These are phyloP conservation scores for Dasysyrphus albostriatus DNA, from an alignment of 2,888 invertebrate species.

Conservation along the genomic window DNA sequence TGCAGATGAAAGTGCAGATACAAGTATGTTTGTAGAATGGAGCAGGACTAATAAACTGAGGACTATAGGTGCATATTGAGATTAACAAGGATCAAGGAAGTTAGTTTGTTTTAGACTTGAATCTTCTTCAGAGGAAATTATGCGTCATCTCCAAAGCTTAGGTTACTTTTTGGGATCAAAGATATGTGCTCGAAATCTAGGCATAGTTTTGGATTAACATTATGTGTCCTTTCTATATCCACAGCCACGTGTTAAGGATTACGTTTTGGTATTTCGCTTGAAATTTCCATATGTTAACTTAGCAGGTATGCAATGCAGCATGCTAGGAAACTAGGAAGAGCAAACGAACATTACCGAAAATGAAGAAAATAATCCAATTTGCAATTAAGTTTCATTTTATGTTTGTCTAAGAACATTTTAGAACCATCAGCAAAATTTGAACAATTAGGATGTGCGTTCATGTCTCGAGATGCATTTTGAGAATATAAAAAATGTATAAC, in stretches of 20 bases:
- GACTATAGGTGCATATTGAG: not conserved
- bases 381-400: not conserved
- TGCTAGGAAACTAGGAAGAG: not conserved
- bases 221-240: not conserved
- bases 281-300: not conserved
- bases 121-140: not conserved
- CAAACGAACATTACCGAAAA: not conserved
- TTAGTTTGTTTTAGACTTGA: constrained; percentile 1
- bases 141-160: not conserved
- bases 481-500: too few species aligned
- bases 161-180: not conserved
- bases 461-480: too few species aligned
- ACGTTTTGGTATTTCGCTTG: not conserved
- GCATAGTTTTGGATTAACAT: not conserved
- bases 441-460: not conserved
- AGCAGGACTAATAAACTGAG: not conserved
- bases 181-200: not conserved
- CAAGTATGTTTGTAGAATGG: not conserved
- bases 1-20: constrained; percentile 65
- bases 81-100: constrained; percentile 4
- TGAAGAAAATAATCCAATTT: not conserved
- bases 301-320: too few species aligned
- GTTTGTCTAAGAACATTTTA: not conserved
- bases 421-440: not conserved
- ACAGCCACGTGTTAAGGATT: not conserved